Percentiles rank a stretch among this genome's conserved stretches.
Conservation (phyloP, 2,797 vertebrate species). For the Lateolabrax maculatus region DNA sequence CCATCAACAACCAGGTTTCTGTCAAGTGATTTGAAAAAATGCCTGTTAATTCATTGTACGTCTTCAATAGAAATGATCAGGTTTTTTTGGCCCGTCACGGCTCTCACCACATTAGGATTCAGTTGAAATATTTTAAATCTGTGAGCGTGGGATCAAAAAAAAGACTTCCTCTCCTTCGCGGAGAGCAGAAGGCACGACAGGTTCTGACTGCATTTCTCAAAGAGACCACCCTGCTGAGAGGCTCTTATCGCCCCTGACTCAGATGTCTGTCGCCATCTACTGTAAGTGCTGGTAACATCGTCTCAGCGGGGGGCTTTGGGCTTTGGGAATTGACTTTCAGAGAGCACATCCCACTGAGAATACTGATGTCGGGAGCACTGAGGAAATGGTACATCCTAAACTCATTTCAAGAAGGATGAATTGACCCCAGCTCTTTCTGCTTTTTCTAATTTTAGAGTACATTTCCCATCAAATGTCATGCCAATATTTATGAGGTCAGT, state of each 20-base stretch:
- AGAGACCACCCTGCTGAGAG: conserved; percentile 63
- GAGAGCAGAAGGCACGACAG: conserved; percentile 38
- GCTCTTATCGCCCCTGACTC: conserved; percentile 61
- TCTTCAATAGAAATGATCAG: neutral
- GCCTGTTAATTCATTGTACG: neutral
- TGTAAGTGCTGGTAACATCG: conserved; percentile 54
- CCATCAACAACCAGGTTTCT: conserved; percentile 5
- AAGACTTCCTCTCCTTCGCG: conserved; percentile 18
- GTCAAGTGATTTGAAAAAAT: conserved; percentile 9
- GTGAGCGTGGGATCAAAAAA: conserved; percentile 57
- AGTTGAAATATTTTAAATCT: conserved; percentile 26
- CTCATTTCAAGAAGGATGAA: neutral
- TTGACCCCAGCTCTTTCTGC: neutral
- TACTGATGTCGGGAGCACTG: conserved; percentile 45
- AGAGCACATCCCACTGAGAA: conserved; percentile 25
- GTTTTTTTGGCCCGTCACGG: neutral
- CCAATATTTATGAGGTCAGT: neutral
- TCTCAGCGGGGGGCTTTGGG: conserved; percentile 37
- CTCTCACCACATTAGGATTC: conserved; percentile 27
- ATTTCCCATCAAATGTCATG: conserved; percentile 1
- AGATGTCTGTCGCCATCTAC: conserved; percentile 74
- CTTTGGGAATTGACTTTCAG: conserved; percentile 44
- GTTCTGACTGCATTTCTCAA: conserved; percentile 48
- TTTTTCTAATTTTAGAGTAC: neutral
- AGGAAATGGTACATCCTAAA: conserved; percentile 10